Conservation (phyloP, 2,113 vertebrate genomes). For the Perognathus longimembris region DNA sequence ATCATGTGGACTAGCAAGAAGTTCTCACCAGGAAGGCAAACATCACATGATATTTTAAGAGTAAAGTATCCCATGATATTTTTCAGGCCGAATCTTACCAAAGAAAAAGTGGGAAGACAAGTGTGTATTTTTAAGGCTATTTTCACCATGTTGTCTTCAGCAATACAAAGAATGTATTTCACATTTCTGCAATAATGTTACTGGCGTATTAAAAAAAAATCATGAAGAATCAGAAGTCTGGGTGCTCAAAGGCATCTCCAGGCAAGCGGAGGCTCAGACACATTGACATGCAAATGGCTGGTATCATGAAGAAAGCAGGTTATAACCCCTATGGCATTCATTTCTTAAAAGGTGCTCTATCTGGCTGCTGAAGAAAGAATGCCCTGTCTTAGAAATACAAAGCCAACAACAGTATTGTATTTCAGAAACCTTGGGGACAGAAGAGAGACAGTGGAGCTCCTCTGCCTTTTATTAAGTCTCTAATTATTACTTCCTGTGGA, state of each 20-base stretch:
- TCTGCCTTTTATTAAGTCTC: slow-evolving; percentile 1
- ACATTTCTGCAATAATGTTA: neutral
- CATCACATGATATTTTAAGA: neutral
- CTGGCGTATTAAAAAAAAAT: neutral
- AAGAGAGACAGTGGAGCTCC: neutral
- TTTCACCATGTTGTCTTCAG: neutral
- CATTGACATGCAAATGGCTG: slow-evolving; percentile 33
- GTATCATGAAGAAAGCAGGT: neutral
- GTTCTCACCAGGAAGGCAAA: neutral
- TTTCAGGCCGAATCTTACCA: neutral
- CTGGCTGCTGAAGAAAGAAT: neutral
- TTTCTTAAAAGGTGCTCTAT: slow-evolving; percentile 5
- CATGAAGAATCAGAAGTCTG: neutral
- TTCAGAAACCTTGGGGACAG: neutral
- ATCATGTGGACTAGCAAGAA: accelerated
- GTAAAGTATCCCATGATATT: neutral
- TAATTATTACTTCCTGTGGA: slow-evolving; percentile 20
- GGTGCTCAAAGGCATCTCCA: neutral
- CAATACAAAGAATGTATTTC: neutral
- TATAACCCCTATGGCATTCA: neutral
- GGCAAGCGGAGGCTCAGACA: neutral
- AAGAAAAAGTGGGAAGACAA: neutral
- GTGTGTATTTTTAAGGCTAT: neutral
- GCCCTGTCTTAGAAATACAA: slow-evolving; percentile 14
- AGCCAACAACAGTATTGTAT: neutral